Base-by-base conservation (phyloP, 1,140 invertebrate species). In the Akabosia matsudoensis region DNA sequence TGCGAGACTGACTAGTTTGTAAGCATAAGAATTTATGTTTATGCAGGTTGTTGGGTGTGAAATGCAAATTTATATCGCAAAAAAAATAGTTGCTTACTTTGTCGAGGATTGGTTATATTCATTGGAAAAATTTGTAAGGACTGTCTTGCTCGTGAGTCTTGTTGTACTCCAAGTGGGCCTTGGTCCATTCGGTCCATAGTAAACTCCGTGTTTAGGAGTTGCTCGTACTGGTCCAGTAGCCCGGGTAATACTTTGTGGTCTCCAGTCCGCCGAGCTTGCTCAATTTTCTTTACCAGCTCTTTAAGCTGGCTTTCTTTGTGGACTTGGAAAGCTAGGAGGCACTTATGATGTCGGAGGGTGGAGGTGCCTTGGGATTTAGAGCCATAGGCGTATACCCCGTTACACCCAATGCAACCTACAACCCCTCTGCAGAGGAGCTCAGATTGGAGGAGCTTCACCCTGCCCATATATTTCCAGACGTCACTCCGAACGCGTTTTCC, bases 391-490 rank as follows among this genome's bases (percentile, higher is more conserved):
- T 79, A 79, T 16, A 76, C 75, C 78, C 73, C 74, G 3, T 74
- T 73, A 30, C 78, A 79, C 4, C 74, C 74, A 0, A 67, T 26
- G 71, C 78, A 79, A 16, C 74, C 78, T 13, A 79, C 78, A 1
- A 76, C 56, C 37, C 74, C 78, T 33, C 70, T 76, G 31, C 74
- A 76, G 30, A 73, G 71, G 0, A n/a, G 24, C 33, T 61, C 75
- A 4, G 72, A 52, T 0, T 56, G 22, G 28, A 74, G 22, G 1
- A 52, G 54, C 70, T 34, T 28, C 24, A 79, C 75, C 7, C 75
- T 14, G 0, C 78, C 78, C 64, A 79, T 76, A 22, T 79, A 79
- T 61, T 74, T 74, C 78, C 78, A 79, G 28, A 79, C 78, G 30
- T 76, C 78, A 72, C 74, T 76, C 22, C 78, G 56, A 0, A 64